These are phyloP conservation scores for Intellagama lesueurii DNA, from an alignment of 2,797 vertebrate genomes.

Conservation along the genomic window DNA sequence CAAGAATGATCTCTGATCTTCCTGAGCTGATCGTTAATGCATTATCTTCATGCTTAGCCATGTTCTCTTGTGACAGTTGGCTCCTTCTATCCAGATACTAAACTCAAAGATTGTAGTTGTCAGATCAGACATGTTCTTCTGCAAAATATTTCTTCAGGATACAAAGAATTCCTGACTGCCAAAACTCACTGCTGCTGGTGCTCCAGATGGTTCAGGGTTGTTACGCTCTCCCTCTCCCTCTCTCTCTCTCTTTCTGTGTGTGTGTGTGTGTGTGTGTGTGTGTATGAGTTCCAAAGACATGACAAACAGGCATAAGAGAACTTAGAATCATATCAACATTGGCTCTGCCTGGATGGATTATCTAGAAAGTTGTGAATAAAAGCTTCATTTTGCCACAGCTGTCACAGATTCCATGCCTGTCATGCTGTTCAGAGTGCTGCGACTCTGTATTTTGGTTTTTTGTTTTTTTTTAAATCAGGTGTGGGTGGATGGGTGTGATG, in stretches of 20 bases:
- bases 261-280: neutral
- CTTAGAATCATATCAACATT: conserved; percentile 18
- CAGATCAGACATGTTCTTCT: neutral
- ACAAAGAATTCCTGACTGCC: conserved; percentile 20
- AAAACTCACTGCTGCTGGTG: conserved; percentile 4
- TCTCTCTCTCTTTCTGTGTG: no score
- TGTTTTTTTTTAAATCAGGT: conserved; percentile 32
- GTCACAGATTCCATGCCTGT: conserved; percentile 7
- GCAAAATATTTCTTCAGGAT: conserved; percentile 18
- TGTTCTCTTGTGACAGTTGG: neutral
- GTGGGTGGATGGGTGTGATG: neutral
- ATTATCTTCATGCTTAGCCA: neutral
- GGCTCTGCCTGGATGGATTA: neutral
- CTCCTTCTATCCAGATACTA: neutral
- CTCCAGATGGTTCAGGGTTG: conserved; percentile 12
- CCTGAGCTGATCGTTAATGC: neutral
- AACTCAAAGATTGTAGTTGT: neutral
- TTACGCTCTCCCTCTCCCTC: neutral
- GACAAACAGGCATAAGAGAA: conserved; percentile 2
- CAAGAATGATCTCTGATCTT: neutral
- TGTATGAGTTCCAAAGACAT: conserved; percentile 1
- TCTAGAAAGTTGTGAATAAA: conserved; percentile 25
- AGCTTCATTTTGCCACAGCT: conserved; percentile 16
- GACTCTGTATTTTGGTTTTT: conserved; percentile 11
- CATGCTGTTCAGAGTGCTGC: conserved; percentile 26